Conservation (phyloP, 2,888 invertebrate species). For the Abscondita cerata region DNA sequence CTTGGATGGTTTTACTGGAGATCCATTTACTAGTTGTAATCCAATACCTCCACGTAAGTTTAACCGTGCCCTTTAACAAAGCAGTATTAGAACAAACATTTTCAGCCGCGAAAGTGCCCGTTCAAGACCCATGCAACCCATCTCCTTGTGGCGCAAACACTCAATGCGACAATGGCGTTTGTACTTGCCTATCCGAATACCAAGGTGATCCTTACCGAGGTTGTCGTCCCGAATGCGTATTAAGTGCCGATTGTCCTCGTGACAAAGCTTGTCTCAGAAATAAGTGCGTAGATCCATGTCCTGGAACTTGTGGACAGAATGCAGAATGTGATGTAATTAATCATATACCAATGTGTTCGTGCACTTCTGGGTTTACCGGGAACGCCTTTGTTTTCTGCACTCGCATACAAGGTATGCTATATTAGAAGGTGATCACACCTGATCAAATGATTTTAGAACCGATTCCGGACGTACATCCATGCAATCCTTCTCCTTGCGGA, state of each 20-base stretch:
- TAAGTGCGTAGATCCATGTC: conserved; percentile 76
- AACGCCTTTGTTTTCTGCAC: conserved; percentile 75
- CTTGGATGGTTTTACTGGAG: conserved; percentile 71
- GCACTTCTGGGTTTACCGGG: conserved; percentile 73
- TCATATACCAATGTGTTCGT: conserved; percentile 80
- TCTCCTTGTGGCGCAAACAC: conserved; percentile 73
- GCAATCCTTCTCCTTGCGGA: conserved; percentile 73
- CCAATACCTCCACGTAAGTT: conserved; percentile 56
- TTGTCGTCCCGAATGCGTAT: conserved; percentile 76
- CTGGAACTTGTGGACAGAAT: conserved; percentile 76
- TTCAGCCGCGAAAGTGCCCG: conserved; percentile 32
- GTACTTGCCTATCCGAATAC: conserved; percentile 73
- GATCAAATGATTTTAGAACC: conserved; percentile 25
- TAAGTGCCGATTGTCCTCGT: conserved; percentile 74
- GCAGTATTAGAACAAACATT: conserved; percentile 9
- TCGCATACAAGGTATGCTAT: conserved; percentile 61
- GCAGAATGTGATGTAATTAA: conserved; percentile 77
- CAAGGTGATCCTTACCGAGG: conserved; percentile 75
- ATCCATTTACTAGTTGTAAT: conserved; percentile 67
- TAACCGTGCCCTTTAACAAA: background rate
- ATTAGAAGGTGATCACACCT: background rate
- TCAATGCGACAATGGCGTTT: conserved; percentile 69
- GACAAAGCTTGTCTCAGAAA: conserved; percentile 74
- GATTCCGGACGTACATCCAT: conserved; percentile 62
- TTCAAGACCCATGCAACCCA: conserved; percentile 66